Conservation (phyloP, 2,888 invertebrate genomes). For the Tetranychus truncatus region DNA sequence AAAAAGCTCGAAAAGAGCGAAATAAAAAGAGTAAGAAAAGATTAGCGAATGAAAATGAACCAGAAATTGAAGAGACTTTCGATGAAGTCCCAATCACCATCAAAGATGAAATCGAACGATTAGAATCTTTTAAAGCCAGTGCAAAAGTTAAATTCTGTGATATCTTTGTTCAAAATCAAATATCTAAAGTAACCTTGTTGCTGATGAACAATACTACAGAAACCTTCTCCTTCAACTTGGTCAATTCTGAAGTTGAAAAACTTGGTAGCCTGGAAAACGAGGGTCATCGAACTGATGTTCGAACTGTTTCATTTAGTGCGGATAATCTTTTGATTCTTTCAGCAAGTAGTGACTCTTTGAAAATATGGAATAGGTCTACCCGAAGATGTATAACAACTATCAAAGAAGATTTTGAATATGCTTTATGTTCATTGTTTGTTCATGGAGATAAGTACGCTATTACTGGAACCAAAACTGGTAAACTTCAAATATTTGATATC, state of each 20-base stretch:
- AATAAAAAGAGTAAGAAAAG: slow-evolving; percentile 31
- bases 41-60: not conserved
- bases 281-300: slow-evolving; percentile 76
- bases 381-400: slow-evolving; percentile 48
- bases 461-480: slow-evolving; percentile 63
- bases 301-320: slow-evolving; percentile 68
- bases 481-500: slow-evolving; percentile 62
- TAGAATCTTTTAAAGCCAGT: slow-evolving; percentile 23
- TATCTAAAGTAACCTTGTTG: slow-evolving; percentile 30
- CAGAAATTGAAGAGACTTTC: slow-evolving; percentile 3
- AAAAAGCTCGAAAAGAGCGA: slow-evolving; percentile 54
- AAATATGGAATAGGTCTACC: slow-evolving; percentile 71
- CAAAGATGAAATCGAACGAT: slow-evolving; percentile 25
- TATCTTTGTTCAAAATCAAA: slow-evolving; percentile 46
- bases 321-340: slow-evolving; percentile 58
- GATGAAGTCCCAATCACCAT: slow-evolving; percentile 12
- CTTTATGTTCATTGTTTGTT: slow-evolving; percentile 55
- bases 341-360: slow-evolving; percentile 66
- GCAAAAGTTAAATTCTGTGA: slow-evolving; percentile 46
- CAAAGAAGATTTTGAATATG: slow-evolving; percentile 41
- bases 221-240: slow-evolving; percentile 44
- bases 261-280: slow-evolving; percentile 44
- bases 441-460: slow-evolving; percentile 78
- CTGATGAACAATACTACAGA: slow-evolving; percentile 57
- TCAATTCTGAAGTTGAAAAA: slow-evolving; percentile 35